A percentile compares a stretch with the other conserved stretches of the same genome.
Evolutionary conservation across 2,888 invertebrate genomes (phyloP).

Genomic region (Athetis lepigone): DNA sequence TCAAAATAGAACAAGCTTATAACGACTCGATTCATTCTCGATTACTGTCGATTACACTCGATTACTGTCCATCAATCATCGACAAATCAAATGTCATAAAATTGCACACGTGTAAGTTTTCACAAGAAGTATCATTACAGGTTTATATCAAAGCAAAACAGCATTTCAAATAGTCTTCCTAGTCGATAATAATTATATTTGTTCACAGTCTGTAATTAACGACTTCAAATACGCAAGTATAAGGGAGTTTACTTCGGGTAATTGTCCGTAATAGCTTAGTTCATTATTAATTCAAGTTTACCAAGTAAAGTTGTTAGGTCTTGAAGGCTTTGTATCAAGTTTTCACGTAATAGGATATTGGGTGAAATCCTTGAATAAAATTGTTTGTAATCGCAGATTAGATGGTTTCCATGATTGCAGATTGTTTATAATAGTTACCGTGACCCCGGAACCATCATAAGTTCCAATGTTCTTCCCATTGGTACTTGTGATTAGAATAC

Average conservation of each 20-base stretch:
- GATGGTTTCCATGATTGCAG: too few species aligned
- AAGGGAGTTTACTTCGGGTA: slow-evolving; percentile 26
- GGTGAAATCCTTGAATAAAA: neutral
- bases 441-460: too few species aligned
- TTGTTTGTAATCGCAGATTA: neutral
- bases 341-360: neutral
- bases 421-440: too few species aligned
- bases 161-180: slow-evolving; percentile 37
- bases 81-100: neutral
- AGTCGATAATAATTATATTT: slow-evolving; percentile 42
- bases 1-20: too few species aligned
- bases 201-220: slow-evolving; percentile 47
- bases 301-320: slow-evolving; percentile 14
- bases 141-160: slow-evolving; percentile 29
- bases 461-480: too few species aligned
- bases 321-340: neutral
- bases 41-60: too few species aligned
- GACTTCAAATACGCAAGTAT: slow-evolving; percentile 39
- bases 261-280: slow-evolving; percentile 48
- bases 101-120: slow-evolving; percentile 29
- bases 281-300: slow-evolving; percentile 38
- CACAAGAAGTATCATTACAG: slow-evolving; percentile 11
- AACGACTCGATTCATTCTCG: too few species aligned
- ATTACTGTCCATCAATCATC: too few species aligned
- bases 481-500: too few species aligned